Evolutionary conservation across 2,888 invertebrate genomes (phyloP).

Genomic region (Cataglyphis rosenhaueri): DNA sequence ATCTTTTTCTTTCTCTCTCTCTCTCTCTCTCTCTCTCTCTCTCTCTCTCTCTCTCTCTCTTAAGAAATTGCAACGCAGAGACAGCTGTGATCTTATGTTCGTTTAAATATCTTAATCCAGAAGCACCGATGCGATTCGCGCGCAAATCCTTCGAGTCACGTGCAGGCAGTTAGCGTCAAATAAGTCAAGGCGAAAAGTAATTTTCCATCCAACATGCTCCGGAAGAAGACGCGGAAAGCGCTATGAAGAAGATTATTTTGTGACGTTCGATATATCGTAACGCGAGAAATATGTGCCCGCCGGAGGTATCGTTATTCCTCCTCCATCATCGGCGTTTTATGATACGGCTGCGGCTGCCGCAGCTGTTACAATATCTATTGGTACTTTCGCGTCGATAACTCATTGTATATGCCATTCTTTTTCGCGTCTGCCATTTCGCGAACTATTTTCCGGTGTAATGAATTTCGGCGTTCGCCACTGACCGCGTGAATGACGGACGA

Average conservation of each 20-base stretch:
- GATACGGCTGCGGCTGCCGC: conserved; percentile 60
- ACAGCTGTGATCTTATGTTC: conserved; percentile 26
- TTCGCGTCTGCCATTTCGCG: not conserved
- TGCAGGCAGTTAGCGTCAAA: conserved; percentile 35
- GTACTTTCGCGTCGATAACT: conserved; percentile 46
- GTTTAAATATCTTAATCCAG: conserved; percentile 72
- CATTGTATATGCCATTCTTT: conserved; percentile 48
- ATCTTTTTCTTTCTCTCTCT: not conserved
- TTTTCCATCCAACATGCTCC: conserved; percentile 53
- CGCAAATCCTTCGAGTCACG: conserved; percentile 57
- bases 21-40: not conserved
- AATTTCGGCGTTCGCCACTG: conserved; percentile 22
- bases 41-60: not conserved
- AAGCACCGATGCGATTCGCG: conserved; percentile 64
- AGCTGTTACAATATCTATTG: conserved; percentile 63
- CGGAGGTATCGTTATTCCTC: conserved; percentile 43
- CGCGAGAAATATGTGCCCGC: conserved; percentile 45
- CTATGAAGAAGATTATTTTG: conserved; percentile 56
- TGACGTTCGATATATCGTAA: conserved; percentile 32
- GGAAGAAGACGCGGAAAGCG: conserved; percentile 26
- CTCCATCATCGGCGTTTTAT: conserved; percentile 47
- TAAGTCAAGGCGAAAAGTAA: conserved; percentile 51
- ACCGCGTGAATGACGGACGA: not conserved
- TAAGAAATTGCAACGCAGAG: conserved; percentile 59
- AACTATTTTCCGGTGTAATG: conserved; percentile 35